Evolutionary conservation across 1,140 invertebrate genomes (phyloP), one percentile per base, ranked within the genome.

Genomic region (Ladona fulva): DNA sequence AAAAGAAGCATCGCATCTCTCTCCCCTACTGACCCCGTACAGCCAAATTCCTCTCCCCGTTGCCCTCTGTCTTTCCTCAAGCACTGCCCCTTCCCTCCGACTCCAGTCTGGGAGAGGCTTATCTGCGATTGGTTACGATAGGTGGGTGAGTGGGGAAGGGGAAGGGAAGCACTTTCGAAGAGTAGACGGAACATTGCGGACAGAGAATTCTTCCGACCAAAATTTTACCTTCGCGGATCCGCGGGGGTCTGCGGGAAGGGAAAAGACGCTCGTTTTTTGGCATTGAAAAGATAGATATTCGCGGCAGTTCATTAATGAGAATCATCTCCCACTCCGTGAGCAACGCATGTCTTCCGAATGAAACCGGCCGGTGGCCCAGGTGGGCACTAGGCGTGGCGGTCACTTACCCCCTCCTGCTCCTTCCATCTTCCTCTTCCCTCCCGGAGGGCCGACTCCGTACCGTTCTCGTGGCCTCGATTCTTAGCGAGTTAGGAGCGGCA

Each of bases 401-500:
- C 52, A 66, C 52, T 66, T 66, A 66, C 52, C 52, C 52, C 52
- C 52, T 66, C 52, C 44, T 52, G 10, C 44, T 19, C 19, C 52
- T 22, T 19, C 52, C 52, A 66, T 66, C 52, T 19, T 52, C 44
- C 44, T 52, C 44, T 19, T 52, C 44, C 44, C 19, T 22, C 52
- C 52, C 52, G 1, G 52, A 66, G 52, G 52, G 52, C 52, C 52
- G 52, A 66, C 52, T 66, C 52, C 52, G 52, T 66, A 66, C 52
- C 52, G 52, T 66, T 66, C 52, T 66, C 12, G 52, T 66, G 52
- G 52, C 52, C 52, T 66, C 52, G 52, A 66, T 66, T 66, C 52
- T 22, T 12, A 66, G 16, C 44, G 44, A 52, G 44, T 52, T 10
- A 52, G 44, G 44, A 52, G 44, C 52, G 52, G 52, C 52, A 66